Conservation (phyloP, 2,888 invertebrate species). For the Pristionchus mayeri region DNA sequence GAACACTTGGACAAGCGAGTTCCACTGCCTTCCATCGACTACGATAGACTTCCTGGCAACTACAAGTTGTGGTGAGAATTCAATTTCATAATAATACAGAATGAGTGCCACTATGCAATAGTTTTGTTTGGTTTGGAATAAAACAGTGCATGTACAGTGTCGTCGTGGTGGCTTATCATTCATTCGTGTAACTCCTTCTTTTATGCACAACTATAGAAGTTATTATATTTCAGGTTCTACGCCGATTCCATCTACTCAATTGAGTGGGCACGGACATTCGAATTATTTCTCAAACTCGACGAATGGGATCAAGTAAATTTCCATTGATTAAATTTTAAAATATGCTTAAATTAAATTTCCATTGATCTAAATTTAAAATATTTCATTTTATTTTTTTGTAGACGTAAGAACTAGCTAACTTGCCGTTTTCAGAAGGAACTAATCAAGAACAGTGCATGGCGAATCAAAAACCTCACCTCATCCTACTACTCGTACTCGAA, state of each 20-base stretch:
- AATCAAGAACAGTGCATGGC: background rate
- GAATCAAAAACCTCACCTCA: slow-evolving; percentile 5
- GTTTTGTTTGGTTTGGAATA: too few relatives aligned
- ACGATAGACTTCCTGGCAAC: background rate
- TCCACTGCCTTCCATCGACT: background rate
- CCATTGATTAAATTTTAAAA: too few relatives aligned
- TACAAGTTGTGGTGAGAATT: slow-evolving; percentile 27
- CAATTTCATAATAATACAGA: background rate
- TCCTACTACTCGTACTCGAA: slow-evolving; percentile 39
- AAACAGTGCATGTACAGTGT: too few relatives aligned
- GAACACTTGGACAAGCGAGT: background rate
- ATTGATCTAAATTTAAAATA: too few relatives aligned
- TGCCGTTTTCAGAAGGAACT: slow-evolving; percentile 7
- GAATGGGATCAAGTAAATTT: background rate
- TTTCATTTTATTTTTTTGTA: too few relatives aligned
- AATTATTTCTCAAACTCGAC: slow-evolving; percentile 59
- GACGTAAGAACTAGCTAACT: too few relatives aligned
- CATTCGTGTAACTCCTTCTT: too few relatives aligned
- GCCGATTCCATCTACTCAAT: slow-evolving; percentile 60
- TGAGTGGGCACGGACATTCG: slow-evolving; percentile 64
- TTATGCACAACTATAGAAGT: too few relatives aligned
- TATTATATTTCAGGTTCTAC: slow-evolving; percentile 53
- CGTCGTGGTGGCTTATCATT: too few relatives aligned
- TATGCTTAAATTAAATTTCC: too few relatives aligned
- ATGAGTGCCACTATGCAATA: background rate